A percentile compares a stretch with the other conserved stretches of the same genome.
phyloP scores from a whole-genome alignment of 2,888 invertebrate genomes.

The Lymantria dispar region DNA sequence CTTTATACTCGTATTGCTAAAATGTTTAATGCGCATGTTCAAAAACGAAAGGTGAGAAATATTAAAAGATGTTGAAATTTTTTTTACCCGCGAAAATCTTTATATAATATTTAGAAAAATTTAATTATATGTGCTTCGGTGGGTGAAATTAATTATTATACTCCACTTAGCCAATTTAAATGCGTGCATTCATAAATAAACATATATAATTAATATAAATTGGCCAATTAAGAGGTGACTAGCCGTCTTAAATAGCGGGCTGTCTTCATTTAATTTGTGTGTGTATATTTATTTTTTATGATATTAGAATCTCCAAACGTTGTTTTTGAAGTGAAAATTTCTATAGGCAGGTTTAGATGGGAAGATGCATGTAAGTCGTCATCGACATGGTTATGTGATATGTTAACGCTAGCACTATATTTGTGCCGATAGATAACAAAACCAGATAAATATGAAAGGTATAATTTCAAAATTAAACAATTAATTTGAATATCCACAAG shows the following conservation, averaged over 20 bases:
- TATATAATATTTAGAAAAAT: constrained; percentile 1
- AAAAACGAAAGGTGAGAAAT: background rate
- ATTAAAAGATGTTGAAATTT: background rate
- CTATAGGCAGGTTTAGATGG: no score
- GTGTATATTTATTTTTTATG: constrained; percentile 8
- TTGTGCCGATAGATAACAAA: no score
- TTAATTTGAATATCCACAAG: no score
- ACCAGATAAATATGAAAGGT: no score
- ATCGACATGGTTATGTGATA: no score
- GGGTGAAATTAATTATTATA: constrained; percentile 10
- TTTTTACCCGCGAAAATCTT: background rate
- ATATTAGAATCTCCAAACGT: background rate
- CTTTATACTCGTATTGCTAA: background rate
- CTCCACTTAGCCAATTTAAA: constrained; percentile 9
- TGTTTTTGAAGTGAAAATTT: no score
- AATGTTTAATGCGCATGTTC: background rate
- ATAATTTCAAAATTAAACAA: no score
- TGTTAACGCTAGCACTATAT: no score
- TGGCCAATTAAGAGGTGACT: constrained; percentile 16
- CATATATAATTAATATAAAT: constrained; percentile 13
- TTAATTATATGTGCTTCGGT: constrained; percentile 9
- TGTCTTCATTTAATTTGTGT: constrained; percentile 13
- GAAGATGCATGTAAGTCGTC: no score
- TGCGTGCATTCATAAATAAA: constrained; percentile 10
- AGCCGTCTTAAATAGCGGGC: constrained; percentile 8